Base-by-base conservation (phyloP, 2,888 invertebrate species). In the Siphlonurus alternatus region DNA sequence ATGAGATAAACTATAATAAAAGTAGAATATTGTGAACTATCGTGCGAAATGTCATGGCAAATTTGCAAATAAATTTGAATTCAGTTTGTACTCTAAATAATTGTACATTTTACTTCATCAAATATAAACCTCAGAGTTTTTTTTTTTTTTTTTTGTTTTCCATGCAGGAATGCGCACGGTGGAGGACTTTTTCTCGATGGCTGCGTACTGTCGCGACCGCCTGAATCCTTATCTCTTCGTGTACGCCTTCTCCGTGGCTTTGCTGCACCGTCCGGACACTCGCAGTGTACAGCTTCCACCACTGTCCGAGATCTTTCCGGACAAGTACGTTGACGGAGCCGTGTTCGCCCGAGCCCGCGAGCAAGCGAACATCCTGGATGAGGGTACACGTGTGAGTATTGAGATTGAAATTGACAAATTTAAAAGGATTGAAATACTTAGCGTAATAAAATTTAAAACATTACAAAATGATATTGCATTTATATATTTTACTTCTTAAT, bases 161-260 rank as follows among this genome's bases (percentile, higher is more conserved):
- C 15, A 10, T 10, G 5, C 7, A 83, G 56, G 56, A 7, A 83
- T 88, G 82, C 79, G 84, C 51, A 81, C 81, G 61, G 86, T 87
- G 0, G 53, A 51, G n/a, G 89, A 90, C 68, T 80, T 91, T 65
- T 76, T 83, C 70, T 83, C 89, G 0, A 80, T 85, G n/a, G 82
- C 86, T 59, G 84, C 84, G 15, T 90, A 79, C 71, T 80, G 85
- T 60, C 81, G 89, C 65, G 86, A 86, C 69, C 82, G 86, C 53
- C 76, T 91, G 7, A 93, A 93, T 75, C 85, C 91, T 0, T 84
- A 87, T 69, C 75, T 93, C 68, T 93, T 88, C 76, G 86, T 89
- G 74, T 92, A 91, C 73, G 83, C 85, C 59, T 81, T 84, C 56
- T 85, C 89, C 0, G 88, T 91, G 7, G 87, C 88, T 0, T 74